Conservation (phyloP, 1,140 invertebrate genomes). For the Aphelenchoides besseyi region DNA sequence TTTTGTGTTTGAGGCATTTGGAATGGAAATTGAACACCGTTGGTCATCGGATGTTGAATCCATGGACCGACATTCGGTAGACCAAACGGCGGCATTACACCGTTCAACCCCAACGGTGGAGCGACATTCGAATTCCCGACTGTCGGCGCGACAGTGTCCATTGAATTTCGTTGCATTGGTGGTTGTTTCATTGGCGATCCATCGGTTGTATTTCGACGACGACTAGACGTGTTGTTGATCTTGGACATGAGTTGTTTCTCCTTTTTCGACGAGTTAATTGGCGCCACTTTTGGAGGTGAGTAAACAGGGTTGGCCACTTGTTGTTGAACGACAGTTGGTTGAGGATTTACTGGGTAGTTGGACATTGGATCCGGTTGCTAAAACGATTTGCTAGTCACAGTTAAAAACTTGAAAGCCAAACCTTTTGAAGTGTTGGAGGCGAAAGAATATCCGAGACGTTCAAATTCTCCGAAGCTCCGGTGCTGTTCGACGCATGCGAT, state of each 20-base stretch:
- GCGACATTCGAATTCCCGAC: too few species aligned
- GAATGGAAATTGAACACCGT: not conserved
- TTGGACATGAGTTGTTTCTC: not conserved
- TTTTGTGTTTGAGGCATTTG: not conserved
- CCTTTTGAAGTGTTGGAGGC: conserved; percentile 5
- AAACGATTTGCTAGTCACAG: not conserved
- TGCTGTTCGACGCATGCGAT: conserved; percentile 15
- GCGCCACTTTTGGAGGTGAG: conserved; percentile 6
- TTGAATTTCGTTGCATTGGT: not conserved
- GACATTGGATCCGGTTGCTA: not conserved
- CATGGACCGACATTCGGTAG: not conserved
- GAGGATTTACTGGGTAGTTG: conserved; percentile 5
- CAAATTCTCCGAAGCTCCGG: not conserved
- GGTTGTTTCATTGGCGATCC: conserved; percentile 1
- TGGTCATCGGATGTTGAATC: not conserved
- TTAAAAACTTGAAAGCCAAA: not conserved
- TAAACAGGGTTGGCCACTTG: conserved; percentile 11
- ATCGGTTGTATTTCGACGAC: conserved; percentile 15
- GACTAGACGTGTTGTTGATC: not conserved
- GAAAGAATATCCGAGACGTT: conserved; percentile 20
- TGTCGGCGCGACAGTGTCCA: not conserved
- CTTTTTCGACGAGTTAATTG: not conserved
- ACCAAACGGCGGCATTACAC: not conserved
- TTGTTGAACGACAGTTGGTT: not conserved
- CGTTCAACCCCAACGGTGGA: not conserved